These are phyloP conservation scores for Andricus grossulariae DNA, from an alignment of 1,140 invertebrate genomes.

Conservation along the genomic window DNA sequence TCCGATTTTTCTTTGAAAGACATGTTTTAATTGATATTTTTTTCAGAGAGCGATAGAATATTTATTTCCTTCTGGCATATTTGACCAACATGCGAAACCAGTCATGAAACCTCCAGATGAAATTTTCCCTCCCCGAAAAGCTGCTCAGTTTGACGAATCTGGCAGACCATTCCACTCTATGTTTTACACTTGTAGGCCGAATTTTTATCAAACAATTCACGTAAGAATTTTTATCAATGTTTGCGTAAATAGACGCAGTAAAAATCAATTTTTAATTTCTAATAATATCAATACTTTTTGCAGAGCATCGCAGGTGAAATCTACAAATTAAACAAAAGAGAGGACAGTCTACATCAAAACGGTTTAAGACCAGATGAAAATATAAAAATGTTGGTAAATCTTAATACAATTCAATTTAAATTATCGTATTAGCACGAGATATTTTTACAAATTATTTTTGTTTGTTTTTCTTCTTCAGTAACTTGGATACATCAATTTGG, in stretches of 20 bases:
- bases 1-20: background rate
- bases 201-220: constrained; percentile 89
- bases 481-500: constrained; percentile 80
- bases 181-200: constrained; percentile 92
- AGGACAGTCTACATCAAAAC: constrained; percentile 82
- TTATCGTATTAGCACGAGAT: background rate
- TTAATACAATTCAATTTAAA: background rate
- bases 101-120: constrained; percentile 90
- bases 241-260: constrained; percentile 32
- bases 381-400: constrained; percentile 77
- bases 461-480: constrained; percentile 70
- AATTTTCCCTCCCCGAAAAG: constrained; percentile 90
- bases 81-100: constrained; percentile 87
- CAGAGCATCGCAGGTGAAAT: constrained; percentile 79
- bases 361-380: constrained; percentile 78
- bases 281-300: constrained; percentile 27
- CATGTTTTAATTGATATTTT: constrained; percentile 40
- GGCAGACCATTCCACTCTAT: constrained; percentile 92
- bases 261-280: constrained; percentile 35
- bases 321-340: constrained; percentile 80
- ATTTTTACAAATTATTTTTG: background rate
- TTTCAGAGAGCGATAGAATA: constrained; percentile 91
- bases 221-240: constrained; percentile 75
- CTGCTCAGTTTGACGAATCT: constrained; percentile 91
- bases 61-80: constrained; percentile 94